phyloP scores from a whole-genome alignment of 2,888 invertebrate species.

The Drosophila robusta region DNA sequence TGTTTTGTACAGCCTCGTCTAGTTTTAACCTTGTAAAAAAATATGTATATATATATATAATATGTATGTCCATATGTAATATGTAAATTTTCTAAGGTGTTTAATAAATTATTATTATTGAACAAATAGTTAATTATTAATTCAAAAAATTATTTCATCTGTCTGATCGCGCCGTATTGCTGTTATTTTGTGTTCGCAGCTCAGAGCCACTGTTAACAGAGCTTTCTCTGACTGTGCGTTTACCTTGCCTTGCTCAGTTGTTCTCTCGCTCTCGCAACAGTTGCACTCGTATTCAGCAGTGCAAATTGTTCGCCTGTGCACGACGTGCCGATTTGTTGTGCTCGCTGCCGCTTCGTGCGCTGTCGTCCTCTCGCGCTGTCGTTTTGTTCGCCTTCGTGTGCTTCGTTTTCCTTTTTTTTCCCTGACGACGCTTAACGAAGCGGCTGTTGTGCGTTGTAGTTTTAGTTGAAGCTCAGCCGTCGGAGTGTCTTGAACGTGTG shows the following conservation, averaged over 20 bases:
- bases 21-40: too few relatives aligned
- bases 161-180: slow-evolving; percentile 24
- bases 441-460: slow-evolving; percentile 53
- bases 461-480: slow-evolving; percentile 84
- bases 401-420: slow-evolving; percentile 9
- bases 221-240: slow-evolving; percentile 4
- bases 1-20: too few relatives aligned
- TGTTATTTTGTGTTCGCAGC: background rate
- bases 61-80: too few relatives aligned
- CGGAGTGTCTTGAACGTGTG: slow-evolving; percentile 83
- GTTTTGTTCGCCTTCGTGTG: slow-evolving; percentile 6
- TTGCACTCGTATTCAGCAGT: slow-evolving; percentile 40
- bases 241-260: background rate
- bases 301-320: slow-evolving; percentile 9
- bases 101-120: too few relatives aligned
- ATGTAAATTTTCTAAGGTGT: too few relatives aligned
- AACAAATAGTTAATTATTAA: too few relatives aligned
- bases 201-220: slow-evolving; percentile 1
- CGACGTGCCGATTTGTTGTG: slow-evolving; percentile 33
- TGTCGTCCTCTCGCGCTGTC: slow-evolving; percentile 28
- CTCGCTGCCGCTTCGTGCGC: slow-evolving; percentile 14
- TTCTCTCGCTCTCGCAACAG: slow-evolving; percentile 1
- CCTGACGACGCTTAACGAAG: slow-evolving; percentile 44
- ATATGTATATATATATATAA: too few relatives aligned
- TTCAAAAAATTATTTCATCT: too few relatives aligned